Evolutionary conservation across 2,797 vertebrate genomes (phyloP).

Genomic region (Otolemur crassicaudatus): DNA sequence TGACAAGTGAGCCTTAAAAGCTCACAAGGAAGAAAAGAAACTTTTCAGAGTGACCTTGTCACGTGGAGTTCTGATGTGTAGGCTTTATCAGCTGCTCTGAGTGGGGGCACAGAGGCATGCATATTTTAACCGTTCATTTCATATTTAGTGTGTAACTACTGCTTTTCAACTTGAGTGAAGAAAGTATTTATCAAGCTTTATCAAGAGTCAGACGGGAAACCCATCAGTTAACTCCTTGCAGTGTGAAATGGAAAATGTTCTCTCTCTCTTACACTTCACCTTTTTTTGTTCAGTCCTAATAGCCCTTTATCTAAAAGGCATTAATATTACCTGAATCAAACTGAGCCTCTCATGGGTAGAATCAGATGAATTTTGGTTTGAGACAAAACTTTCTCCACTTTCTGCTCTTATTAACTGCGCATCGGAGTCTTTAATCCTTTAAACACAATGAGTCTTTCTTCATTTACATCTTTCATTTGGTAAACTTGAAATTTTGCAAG

Average conservation of each 20-base stretch:
- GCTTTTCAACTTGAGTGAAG: constrained; percentile 24
- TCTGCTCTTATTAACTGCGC: background rate
- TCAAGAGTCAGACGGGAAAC: constrained; percentile 41
- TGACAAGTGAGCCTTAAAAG: background rate
- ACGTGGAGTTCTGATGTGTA: background rate
- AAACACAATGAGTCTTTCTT: background rate
- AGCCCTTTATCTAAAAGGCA: background rate
- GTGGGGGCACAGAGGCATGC: constrained; percentile 34
- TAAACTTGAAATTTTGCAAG: constrained; percentile 11
- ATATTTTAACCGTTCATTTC: constrained; percentile 29
- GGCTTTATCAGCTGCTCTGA: constrained; percentile 41
- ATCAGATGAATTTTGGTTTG: background rate
- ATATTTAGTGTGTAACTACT: background rate
- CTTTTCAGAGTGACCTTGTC: constrained; percentile 28
- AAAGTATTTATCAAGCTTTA: constrained; percentile 23
- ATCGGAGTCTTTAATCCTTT: background rate
- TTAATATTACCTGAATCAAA: background rate
- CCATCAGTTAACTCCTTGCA: background rate
- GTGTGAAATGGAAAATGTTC: constrained; percentile 54
- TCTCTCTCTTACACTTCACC: background rate
- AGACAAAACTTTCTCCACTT: constrained; percentile 6
- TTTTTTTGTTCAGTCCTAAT: background rate
- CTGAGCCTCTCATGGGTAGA: background rate
- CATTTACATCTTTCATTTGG: background rate
- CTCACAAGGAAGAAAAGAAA: background rate